Conservation (phyloP, 2,888 invertebrate genomes). For the Meta bourneti region DNA sequence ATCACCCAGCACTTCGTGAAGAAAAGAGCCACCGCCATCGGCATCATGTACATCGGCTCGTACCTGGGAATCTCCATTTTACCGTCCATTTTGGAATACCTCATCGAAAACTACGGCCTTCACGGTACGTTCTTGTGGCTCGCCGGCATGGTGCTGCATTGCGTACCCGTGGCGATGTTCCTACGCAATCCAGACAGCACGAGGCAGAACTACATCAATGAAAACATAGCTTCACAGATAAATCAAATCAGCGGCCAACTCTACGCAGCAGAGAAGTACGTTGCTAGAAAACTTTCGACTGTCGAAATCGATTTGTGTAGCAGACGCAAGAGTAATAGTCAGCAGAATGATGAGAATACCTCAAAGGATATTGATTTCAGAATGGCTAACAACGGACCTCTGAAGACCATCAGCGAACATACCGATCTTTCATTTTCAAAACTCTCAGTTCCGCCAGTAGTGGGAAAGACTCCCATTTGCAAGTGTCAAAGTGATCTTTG, state of each 20-base stretch:
- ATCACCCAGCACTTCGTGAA: constrained; percentile 33
- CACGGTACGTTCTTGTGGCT: constrained; percentile 41
- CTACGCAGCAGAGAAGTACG: neutral
- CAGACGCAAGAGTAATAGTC: neutral
- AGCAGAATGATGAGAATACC: too few species aligned
- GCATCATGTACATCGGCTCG: constrained; percentile 27
- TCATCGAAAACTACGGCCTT: constrained; percentile 16
- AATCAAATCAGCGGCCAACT: neutral
- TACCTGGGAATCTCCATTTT: constrained; percentile 32
- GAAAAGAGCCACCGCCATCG: constrained; percentile 24
- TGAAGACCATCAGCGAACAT: neutral
- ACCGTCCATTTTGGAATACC: constrained; percentile 15
- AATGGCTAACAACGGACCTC: neutral
- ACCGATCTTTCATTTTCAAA: neutral
- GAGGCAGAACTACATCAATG: neutral
- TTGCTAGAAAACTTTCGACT: neutral
- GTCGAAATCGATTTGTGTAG: neutral
- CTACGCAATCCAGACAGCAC: neutral
- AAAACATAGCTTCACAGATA: neutral
- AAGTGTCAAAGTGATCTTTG: neutral
- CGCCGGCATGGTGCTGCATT: constrained; percentile 16
- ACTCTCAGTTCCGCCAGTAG: neutral
- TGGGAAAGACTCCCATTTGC: neutral
- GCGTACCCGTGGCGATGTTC: constrained; percentile 35
- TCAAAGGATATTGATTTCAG: too few species aligned